phyloP scores from a whole-genome alignment of 2,888 invertebrate species.

The Aradus depressus region DNA sequence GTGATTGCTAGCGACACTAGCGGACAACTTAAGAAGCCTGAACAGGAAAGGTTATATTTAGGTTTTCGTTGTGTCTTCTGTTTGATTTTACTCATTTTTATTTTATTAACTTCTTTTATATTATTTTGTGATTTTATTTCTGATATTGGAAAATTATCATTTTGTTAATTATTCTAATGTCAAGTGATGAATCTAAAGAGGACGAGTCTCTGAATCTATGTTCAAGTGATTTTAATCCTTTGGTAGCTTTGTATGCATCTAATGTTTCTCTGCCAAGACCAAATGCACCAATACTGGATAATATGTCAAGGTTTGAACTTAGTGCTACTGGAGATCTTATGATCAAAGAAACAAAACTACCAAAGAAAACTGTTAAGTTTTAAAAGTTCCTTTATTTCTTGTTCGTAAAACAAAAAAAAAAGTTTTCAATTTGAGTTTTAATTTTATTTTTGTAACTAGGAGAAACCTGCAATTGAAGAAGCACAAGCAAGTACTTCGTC shows the following conservation, averaged over 20 bases:
- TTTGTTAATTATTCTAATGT: not conserved
- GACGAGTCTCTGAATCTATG: slow-evolving; percentile 43
- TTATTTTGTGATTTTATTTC: not conserved
- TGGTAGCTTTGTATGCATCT: slow-evolving; percentile 53
- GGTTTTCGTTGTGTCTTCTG: too few species aligned
- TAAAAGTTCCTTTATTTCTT: too few species aligned
- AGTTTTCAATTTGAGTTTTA: too few species aligned
- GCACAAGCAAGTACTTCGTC: too few species aligned
- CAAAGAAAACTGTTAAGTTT: not conserved
- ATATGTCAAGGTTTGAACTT: slow-evolving; percentile 49
- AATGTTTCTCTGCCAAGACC: slow-evolving; percentile 45
- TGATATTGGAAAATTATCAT: not conserved
- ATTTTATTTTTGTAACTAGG: too few species aligned
- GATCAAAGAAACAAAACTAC: not conserved
- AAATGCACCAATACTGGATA: slow-evolving; percentile 54
- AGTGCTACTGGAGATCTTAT: slow-evolving; percentile 20
- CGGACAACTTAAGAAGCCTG: not conserved
- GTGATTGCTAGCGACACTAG: not conserved
- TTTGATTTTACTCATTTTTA: too few species aligned
- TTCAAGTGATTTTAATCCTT: slow-evolving; percentile 48
- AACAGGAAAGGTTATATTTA: too few species aligned
- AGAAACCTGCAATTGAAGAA: too few species aligned
- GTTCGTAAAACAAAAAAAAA: too few species aligned
- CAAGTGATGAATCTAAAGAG: too few species aligned
- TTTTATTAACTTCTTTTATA: too few species aligned